Percentiles rank a stretch among this genome's conserved stretches.
Evolutionary conservation across 92 coral and sea anemone genomes (phyloP).

Genomic region (Anthopleura xanthogrammica): DNA sequence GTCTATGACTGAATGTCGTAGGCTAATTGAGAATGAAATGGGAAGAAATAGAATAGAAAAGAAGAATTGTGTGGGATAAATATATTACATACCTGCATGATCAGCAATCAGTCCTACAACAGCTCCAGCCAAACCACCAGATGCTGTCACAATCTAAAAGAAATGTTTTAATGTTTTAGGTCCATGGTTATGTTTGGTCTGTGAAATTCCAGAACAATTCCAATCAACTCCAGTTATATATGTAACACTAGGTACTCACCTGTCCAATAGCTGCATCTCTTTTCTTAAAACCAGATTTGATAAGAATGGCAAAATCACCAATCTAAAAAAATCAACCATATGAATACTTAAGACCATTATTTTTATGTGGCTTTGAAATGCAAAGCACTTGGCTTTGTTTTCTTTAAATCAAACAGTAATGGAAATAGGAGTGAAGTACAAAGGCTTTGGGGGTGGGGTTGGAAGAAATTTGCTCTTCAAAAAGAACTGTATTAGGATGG

Average conservation of each 20-base stretch:
- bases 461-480: not conserved
- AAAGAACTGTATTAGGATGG: too few relatives aligned
- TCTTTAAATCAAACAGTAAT: not conserved
- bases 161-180: too few relatives aligned
- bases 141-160: conserved; percentile 80
- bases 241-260: conserved; percentile 25
- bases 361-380: not conserved
- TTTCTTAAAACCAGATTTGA: conserved; percentile 92
- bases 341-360: too few relatives aligned
- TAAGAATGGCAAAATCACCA: conserved; percentile 97
- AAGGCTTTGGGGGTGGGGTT: not conserved
- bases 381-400: not conserved
- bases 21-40: not conserved
- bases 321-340: conserved; percentile 38
- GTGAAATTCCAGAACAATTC: too few relatives aligned
- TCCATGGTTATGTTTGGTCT: too few relatives aligned
- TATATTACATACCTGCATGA: conserved; percentile 71
- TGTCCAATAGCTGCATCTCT: conserved; percentile 97
- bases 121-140: conserved; percentile 90
- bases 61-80: not conserved
- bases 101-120: conserved; percentile 85
- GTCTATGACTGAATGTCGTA: too few relatives aligned
- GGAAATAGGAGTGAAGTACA: too few relatives aligned
- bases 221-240: too few relatives aligned
- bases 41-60: not conserved